Base-by-base conservation (phyloP, 2,797 vertebrate species). In the Hoplostethus atlanticus region DNA sequence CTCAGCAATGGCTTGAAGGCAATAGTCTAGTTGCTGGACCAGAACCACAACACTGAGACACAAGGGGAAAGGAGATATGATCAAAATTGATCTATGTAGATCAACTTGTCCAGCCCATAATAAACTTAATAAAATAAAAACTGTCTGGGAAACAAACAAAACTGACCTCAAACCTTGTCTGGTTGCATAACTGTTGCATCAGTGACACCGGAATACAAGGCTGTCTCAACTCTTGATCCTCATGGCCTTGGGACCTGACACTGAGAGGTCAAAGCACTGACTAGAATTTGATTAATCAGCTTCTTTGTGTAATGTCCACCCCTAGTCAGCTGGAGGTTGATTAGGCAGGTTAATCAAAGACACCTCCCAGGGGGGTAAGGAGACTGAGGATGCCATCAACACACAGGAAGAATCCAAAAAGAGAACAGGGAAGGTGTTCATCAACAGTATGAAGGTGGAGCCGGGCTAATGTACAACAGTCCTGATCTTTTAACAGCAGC, bases 401-500 rank as follows among this genome's bases (percentile, higher is more conserved):
- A 34, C 50, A 53, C 0, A 60, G 3, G 28, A 28, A 28, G 28
- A 28, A 46, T 50, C 30, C 1, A 52, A 42, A 66, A 8, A 51
- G 1, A 40, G 50, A 31, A 34, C 9, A 46, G 28, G 46, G 47
- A 56, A 40, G 0, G 15, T 16, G 6, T 13, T 25, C 17, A 12
- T 12, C n/a, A 25, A 31, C 2, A 30, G 5, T 3, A 42, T 28
- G 9, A 77, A 46, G n/a, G 46, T 4, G n/a, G 3, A 55, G 17
- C 1, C 9, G 21, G 58, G n/a, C 42, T 21, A 16, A n/a, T 16
- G 25, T 21, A 30, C 3, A 68, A 47, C 21, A 1, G 15, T 6
- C 72, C 53, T 46, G 38, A 71, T 69, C 48, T 64, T 78, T 80
- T 3, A 46, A 57, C 71, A 42, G n/a, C 42, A 72, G 64, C 46